Evolutionary conservation across 1,140 invertebrate species (phyloP), one percentile per base, ranked within the genome.

Genomic region (Delia radicum): DNA sequence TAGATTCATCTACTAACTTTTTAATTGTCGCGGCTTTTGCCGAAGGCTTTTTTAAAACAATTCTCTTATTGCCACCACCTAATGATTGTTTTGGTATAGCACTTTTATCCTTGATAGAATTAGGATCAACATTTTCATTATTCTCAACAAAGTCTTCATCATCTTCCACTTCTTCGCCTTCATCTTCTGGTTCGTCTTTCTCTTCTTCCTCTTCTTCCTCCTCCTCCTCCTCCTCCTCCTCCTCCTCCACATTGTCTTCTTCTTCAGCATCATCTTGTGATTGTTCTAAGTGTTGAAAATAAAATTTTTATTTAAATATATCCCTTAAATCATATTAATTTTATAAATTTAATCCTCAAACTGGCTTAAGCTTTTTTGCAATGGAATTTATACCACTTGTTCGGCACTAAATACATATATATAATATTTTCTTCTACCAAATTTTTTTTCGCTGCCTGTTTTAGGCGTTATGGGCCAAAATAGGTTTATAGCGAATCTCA

Each of bases 61-160:
- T 69, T 33, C 7, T 31, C 24, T 69, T 33, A 69, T 69, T 69
- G 21, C 65, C 65, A 21, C 65, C 65, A 24, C 65, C 65, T 21
- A 69, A 37, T 6, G 65, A 69, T 33, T 69, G 48, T 8, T 18
- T n/a, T 24, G n/a, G 48, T 55, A 8, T 18, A 7, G 21, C 18
- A 1, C 3, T 6, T 55, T 55, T 55, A 18, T 3, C n/a, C 21
- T 37, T 37, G n/a, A n/a, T n/a, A n/a, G 37, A 10, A 42, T 42
- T 42, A 42, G 12, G 12, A 5, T 10, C 6, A 42, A 42, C 3
- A 55, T 55, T 24, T 55, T 55, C 48, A n/a, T 55, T 21, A 21
- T 55, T 18, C 5, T 55, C 48, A 21, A 55, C 18, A 55, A 21
- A 15, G 21, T 69, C 65, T 33, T 69, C 65, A 18, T 69, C 29